Base-by-base conservation (phyloP, 2,888 invertebrate species). In the Cyclophora albipunctata region DNA sequence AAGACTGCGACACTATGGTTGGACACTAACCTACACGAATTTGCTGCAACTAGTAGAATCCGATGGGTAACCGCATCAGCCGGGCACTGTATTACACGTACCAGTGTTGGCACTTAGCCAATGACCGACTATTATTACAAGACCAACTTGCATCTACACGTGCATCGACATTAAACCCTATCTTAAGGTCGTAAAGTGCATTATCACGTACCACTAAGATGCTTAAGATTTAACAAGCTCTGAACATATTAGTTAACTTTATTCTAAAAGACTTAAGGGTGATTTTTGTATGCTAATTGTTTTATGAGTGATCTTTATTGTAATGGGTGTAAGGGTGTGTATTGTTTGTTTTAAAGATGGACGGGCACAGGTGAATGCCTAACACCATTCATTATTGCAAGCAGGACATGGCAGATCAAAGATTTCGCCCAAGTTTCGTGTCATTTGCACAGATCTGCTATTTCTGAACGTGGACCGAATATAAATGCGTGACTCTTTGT, bases 301-400 rank as follows among this genome's bases (percentile, higher is more conserved):
- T 20, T 20, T 20, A 20, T 20, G 20, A 20, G 20, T 20, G 20
- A 20, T 20, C 20, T 20, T 20, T 20, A 20, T 20, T 20, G 20
- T 20, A 20, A 20, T 20, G 20, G 1, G 20, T 20, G 20, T 20
- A 20, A 20, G 20, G 20, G 1, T 20, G 20, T 20, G 20, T 20
- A 20, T 20, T 20, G 20, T 20, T 20, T 20, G 20, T 20, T 20
- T 20, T 20, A 20, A 20, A 20, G 20, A 73, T 71, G 63, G 69
- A 73, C 67, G 73, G 52, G 61, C 61, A 65, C 73, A 73, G 73
- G 69, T 71, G 73, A 69, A 70, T 66, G 62, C 64, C 64, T 67
- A 66, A 63, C 62, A 66, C 61, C 65, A 69, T 73, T 66, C 67
- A 66, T 69, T 67, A 64, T 64, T 59, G 66, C 62, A 49, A 62